phyloP scores from a whole-genome alignment of 2,113 vertebrate genomes.

The Pontoporia blainvillei region DNA sequence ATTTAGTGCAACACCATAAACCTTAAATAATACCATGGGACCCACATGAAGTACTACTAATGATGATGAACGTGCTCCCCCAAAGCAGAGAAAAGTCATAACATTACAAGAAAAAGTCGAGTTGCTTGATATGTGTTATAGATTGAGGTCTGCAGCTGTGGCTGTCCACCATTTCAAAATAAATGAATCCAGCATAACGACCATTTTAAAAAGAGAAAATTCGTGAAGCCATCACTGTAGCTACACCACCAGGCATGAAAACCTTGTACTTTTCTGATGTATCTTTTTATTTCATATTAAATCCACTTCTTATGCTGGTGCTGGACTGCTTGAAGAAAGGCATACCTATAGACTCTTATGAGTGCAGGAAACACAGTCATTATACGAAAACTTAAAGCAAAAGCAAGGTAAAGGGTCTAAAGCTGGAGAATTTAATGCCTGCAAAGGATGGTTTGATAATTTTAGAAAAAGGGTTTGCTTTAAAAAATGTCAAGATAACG shows the following conservation, averaged over 20 bases:
- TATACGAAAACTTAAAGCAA: not conserved
- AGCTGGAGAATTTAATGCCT: not conserved
- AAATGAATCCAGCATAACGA: not conserved
- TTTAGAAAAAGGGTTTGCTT: not conserved
- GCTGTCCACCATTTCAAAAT: not conserved
- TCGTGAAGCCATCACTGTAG: not conserved
- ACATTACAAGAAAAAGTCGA: too few species aligned
- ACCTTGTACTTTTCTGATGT: not conserved
- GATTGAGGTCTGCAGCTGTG: not conserved
- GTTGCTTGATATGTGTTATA: not conserved
- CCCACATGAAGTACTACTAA: not conserved
- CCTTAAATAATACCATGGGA: not conserved
- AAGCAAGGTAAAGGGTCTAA: not conserved
- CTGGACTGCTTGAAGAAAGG: not conserved
- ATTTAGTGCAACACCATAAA: not conserved
- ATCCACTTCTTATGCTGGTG: not conserved
- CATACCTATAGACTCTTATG: not conserved
- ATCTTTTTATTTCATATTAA: not conserved
- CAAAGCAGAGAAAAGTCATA: not conserved
- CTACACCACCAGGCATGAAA: not conserved
- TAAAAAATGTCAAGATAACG: not conserved
- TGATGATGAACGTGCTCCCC: not conserved
- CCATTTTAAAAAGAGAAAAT: not conserved
- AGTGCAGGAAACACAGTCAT: not conserved
- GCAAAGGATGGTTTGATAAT: not conserved